These are phyloP conservation scores for Columba livia DNA, from an alignment of 2,113 vertebrate genomes.

Conservation along the genomic window DNA sequence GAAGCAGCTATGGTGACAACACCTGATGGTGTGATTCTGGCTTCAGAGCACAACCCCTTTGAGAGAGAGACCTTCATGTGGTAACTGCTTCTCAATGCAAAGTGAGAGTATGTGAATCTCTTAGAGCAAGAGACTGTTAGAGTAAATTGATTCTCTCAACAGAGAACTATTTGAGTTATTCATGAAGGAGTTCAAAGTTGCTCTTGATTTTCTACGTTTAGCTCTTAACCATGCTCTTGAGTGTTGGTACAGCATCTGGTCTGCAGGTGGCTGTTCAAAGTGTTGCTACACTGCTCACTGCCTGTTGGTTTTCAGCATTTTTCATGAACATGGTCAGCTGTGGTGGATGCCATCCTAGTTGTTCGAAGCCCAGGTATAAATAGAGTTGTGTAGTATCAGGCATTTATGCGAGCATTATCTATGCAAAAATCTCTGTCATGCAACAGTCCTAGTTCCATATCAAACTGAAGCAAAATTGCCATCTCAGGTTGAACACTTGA, in stretches of 20 bases:
- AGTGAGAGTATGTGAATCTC: not conserved
- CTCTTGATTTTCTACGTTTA: not conserved
- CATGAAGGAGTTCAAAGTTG: not conserved
- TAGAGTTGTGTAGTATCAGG: not conserved
- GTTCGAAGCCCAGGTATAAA: not conserved
- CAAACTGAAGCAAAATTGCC: not conserved
- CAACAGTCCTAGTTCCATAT: not conserved
- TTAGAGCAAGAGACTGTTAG: not conserved
- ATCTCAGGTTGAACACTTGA: not conserved
- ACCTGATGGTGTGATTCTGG: not conserved
- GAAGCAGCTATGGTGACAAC: not conserved
- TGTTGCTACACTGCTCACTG: not conserved
- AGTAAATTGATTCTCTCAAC: not conserved
- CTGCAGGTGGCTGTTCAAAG: fast-evolving
- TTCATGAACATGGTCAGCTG: not conserved
- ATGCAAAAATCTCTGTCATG: not conserved
- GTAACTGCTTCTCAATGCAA: not conserved
- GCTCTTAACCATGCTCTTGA: not conserved
- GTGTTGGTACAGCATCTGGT: too few species aligned
- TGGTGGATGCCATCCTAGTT: not conserved
- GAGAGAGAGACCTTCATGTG: not conserved
- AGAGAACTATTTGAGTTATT: not conserved
- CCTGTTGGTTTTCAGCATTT: not conserved
- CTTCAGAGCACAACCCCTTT: fast-evolving
- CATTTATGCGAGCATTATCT: fast-evolving